Conservation (phyloP, 2,797 vertebrate genomes). For the Otolemur crassicaudatus region DNA sequence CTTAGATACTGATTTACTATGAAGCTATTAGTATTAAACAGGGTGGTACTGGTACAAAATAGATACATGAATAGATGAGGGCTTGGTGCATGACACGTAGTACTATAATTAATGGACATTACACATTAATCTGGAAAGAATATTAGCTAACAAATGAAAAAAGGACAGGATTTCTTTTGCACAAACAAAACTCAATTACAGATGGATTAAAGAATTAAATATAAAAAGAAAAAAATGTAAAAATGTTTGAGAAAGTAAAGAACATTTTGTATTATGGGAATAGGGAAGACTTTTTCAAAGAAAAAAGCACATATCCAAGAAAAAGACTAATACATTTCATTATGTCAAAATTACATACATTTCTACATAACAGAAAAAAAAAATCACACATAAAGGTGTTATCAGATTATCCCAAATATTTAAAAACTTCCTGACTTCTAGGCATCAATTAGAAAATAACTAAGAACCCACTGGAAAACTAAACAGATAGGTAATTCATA, state of each 20-base stretch:
- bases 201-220: not conserved
- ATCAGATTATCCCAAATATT: not conserved
- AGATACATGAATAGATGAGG: not conserved
- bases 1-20: not conserved
- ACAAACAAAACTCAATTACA: constrained; percentile 38
- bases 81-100: not conserved
- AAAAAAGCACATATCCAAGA: not conserved
- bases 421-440: not conserved
- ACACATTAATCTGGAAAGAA: not conserved
- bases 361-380: not conserved
- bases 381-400: not conserved
- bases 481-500: not conserved
- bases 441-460: constrained; percentile 3
- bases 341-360: not conserved
- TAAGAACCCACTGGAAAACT: not conserved
- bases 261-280: not conserved
- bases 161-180: not conserved
- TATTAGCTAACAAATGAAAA: not conserved
- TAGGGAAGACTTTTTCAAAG: not conserved
- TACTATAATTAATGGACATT: not conserved
- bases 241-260: constrained; percentile 18
- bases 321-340: not conserved
- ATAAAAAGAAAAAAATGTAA: constrained; percentile 17
- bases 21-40: constrained; percentile 20
- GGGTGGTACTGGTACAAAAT: not conserved